Evolutionary conservation across 2,888 invertebrate species (phyloP), one percentile per base, ranked within the genome.

Genomic region (Micoletzkya japonica): DNA sequence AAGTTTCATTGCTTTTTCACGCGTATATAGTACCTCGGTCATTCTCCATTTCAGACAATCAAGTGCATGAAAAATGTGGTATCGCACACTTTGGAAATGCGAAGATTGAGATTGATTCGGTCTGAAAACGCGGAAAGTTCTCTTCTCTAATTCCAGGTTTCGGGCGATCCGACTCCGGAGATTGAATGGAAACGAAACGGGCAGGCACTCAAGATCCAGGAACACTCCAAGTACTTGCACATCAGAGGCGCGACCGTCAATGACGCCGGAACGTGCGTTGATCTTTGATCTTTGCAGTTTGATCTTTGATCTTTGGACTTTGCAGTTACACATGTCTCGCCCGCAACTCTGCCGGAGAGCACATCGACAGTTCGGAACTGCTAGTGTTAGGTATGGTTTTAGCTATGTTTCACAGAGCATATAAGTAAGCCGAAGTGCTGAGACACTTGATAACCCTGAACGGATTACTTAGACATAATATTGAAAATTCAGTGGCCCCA

Each of bases 301-400:
- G 20, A 56, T 56, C 30, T 56, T 17, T 26, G 30, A 44, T 28
- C 1, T 28, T 26, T 30, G 2, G n/a, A n/a, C 1, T 52, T 28
- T 36, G 17, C 34, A 58, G 58, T 17, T 91, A 90, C 81, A 88
- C 87, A 1, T 91, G 91, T 79, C 79, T 87, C 24, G 90, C 89
- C 1, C 86, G 82, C 52, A 91, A 90, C 79, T 81, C 86, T 52
- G 89, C 88, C 79, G 90, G 90, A 1, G 88, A 87, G 44, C 85
- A 81, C 20, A 83, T 87, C 7, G 88, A 88, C 70, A 86, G 86
- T 39, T 89, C 90, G 71, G 85, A 1, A 63, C 14, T 49, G 32
- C 3, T 1, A 26, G 6, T 32, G 24, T 34, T 20, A 17, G 26
- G 20, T 28, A 81, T 49, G 14, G 4, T 49, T 49, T 49, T 14